A percentile compares a stretch with the other conserved stretches of the same genome.
phyloP scores from a whole-genome alignment of 1,140 invertebrate species.

The Hyphantria cunea region DNA sequence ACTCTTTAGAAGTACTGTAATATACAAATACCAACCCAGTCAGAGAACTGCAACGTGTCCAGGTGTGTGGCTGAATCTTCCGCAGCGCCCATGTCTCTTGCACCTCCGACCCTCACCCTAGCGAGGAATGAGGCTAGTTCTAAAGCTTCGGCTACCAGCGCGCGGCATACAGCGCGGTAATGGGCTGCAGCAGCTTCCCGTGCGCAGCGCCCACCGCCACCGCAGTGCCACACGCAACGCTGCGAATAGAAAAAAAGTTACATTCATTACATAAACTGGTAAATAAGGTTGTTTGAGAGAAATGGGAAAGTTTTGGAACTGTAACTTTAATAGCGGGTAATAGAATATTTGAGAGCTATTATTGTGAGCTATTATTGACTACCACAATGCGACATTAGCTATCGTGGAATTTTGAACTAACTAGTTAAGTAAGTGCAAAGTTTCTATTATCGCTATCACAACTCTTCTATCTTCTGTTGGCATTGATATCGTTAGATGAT shows the following conservation, averaged over 20 bases:
- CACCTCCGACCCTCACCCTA: slow-evolving; percentile 86
- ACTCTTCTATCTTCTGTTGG: too few species aligned
- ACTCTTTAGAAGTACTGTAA: too few species aligned
- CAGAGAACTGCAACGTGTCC: slow-evolving; percentile 90
- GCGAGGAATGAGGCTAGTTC: slow-evolving; percentile 95
- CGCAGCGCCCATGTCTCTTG: slow-evolving; percentile 83
- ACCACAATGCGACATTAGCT: too few species aligned
- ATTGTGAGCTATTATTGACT: too few species aligned
- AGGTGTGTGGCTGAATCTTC: slow-evolving; percentile 85
- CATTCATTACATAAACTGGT: background rate
- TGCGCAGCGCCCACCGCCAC: slow-evolving; percentile 69
- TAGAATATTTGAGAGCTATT: too few species aligned
- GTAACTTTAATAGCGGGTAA: too few species aligned
- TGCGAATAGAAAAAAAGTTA: slow-evolving; percentile 58
- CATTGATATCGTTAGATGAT: too few species aligned
- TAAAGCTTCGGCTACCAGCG: slow-evolving; percentile 93
- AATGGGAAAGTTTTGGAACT: background rate
- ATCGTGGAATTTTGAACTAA: too few species aligned
- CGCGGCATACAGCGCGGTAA: slow-evolving; percentile 95
- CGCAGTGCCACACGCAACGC: slow-evolving; percentile 86
- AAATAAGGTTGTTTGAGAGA: background rate
- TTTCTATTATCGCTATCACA: too few species aligned
- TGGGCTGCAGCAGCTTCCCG: slow-evolving; percentile 88
- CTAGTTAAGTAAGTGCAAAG: too few species aligned
- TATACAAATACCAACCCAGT: slow-evolving; percentile 92